These are phyloP conservation scores for Archips crataeganus DNA, from an alignment of 2,888 invertebrate genomes.

Conservation along the genomic window DNA sequence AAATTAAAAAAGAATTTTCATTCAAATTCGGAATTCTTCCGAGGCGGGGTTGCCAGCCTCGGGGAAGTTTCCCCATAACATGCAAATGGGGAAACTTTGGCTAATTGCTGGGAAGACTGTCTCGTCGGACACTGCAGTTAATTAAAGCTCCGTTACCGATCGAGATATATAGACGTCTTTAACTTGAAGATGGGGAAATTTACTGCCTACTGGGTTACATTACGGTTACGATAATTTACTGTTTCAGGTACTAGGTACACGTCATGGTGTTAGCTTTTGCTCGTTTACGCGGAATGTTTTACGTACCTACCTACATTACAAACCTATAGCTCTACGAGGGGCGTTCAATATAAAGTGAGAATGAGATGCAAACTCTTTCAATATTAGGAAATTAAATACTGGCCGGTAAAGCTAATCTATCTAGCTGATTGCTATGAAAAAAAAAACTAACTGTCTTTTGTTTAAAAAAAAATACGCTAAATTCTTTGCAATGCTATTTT, in stretches of 20 bases:
- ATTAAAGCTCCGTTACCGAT: slow-evolving; percentile 63
- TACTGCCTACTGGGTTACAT: not conserved
- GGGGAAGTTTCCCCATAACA: slow-evolving; percentile 78
- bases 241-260: not conserved
- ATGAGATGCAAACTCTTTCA: no score
- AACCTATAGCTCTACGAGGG: no score
- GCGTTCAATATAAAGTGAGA: no score
- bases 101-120: slow-evolving; percentile 68
- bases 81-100: slow-evolving; percentile 79
- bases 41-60: slow-evolving; percentile 53
- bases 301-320: no score
- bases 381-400: no score
- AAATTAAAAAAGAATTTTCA: slow-evolving; percentile 72
- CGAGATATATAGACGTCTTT: slow-evolving; percentile 16
- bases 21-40: slow-evolving; percentile 62
- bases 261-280: not conserved
- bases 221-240: not conserved
- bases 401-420: no score
- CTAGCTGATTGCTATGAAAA: no score
- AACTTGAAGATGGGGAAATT: slow-evolving; percentile 14
- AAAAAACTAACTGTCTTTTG: no score
- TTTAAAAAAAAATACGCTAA: no score
- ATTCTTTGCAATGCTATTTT: no score
- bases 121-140: slow-evolving; percentile 59
- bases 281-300: not conserved